These are phyloP conservation scores for Xiphophorus maculatus DNA, from an alignment of 2,113 vertebrate species.

Conservation along the genomic window DNA sequence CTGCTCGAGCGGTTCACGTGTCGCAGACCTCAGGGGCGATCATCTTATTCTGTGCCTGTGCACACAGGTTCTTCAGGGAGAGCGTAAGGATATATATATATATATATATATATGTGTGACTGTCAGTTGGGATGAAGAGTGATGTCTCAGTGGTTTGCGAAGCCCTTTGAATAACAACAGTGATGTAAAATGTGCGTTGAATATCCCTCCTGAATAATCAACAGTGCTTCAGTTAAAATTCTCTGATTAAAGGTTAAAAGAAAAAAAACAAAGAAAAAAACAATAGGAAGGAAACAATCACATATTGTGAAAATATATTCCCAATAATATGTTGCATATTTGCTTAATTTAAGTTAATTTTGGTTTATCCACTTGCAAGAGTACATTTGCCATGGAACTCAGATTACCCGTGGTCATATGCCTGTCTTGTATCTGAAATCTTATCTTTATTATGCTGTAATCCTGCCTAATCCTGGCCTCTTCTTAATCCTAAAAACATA, in stretches of 20 bases:
- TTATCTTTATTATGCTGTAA: not conserved
- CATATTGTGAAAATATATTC: not conserved
- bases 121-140: no score
- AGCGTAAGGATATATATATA: not conserved
- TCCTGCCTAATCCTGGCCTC: not conserved
- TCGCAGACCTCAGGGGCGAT: constrained; percentile 41
- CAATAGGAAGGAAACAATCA: no score
- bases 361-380: not conserved
- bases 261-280: no score
- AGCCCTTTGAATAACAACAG: constrained; percentile 31
- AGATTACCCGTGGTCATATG: constrained; percentile 17
- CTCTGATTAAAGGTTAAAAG: not conserved
- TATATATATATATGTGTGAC: not conserved
- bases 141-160: constrained; percentile 34
- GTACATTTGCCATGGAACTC: not conserved
- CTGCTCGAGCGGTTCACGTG: constrained; percentile 49
- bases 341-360: not conserved
- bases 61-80: no score
- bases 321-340: not conserved
- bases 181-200: constrained; percentile 28
- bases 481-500: not conserved
- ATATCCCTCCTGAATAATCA: constrained; percentile 4
- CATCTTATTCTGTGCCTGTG: constrained; percentile 6
- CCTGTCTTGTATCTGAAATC: not conserved
- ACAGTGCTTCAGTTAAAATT: not conserved